Evolutionary conservation across 35 echinoderm and acorn worm species (phyloP).

Genomic region (Heliocidaris tuberculata): DNA sequence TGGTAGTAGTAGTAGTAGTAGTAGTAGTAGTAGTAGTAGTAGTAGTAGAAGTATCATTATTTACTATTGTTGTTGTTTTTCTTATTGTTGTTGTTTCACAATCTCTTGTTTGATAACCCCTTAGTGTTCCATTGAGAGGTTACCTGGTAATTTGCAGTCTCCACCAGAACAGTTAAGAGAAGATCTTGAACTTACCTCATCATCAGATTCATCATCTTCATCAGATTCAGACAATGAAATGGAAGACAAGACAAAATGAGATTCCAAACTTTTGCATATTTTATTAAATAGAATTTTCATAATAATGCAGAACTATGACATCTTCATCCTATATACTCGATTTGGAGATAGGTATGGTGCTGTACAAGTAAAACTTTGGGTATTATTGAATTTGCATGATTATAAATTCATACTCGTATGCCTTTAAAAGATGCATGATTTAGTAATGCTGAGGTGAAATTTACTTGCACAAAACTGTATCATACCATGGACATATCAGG

Average conservation of each 20-base stretch:
- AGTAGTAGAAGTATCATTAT: too few relatives aligned
- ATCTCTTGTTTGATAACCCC: background rate
- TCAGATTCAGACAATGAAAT: slow-evolving; percentile 35
- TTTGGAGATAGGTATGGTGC: background rate
- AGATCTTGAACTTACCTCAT: slow-evolving; percentile 15
- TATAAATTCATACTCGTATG: background rate
- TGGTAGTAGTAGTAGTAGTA: too few relatives aligned
- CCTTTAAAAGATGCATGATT: background rate
- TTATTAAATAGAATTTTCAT: background rate
- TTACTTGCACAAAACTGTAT: too few relatives aligned
- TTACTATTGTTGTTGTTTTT: background rate
- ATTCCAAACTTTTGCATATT: background rate
- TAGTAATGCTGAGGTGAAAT: too few relatives aligned
- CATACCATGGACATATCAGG: too few relatives aligned
- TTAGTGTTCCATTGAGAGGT: slow-evolving; percentile 57
- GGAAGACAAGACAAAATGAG: background rate
- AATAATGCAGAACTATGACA: background rate
- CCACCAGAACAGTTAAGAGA: slow-evolving; percentile 54
- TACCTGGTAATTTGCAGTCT: slow-evolving; percentile 66
- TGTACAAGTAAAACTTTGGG: background rate
- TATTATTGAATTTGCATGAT: background rate
- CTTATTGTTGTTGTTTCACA: background rate
- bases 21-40: too few relatives aligned
- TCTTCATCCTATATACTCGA: background rate
- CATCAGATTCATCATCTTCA: slow-evolving; percentile 33